Conservation (phyloP, 2,888 invertebrate species). For the Drosophila algonquin region DNA sequence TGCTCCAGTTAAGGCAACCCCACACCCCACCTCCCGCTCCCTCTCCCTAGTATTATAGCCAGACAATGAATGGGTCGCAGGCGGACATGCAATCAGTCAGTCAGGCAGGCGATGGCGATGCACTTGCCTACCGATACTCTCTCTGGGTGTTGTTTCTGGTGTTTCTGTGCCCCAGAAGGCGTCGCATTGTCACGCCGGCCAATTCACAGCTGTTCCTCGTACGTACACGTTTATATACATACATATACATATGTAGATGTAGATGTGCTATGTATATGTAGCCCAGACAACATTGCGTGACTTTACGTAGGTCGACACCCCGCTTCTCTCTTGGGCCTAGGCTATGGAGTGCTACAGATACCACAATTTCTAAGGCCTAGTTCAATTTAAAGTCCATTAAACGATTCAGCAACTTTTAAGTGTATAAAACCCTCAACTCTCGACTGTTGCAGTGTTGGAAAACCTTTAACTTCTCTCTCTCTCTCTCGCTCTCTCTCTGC, state of each 20-base stretch:
- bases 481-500: constrained; percentile 1
- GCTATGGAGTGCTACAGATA: constrained; percentile 9
- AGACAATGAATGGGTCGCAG: constrained; percentile 46
- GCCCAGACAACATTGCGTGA: constrained; percentile 65
- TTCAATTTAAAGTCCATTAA: constrained; percentile 64
- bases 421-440: not conserved
- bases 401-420: constrained; percentile 35
- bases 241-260: not conserved
- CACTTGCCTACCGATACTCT: constrained; percentile 61
- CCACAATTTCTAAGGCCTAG: constrained; percentile 65
- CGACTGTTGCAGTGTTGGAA: too few relatives aligned
- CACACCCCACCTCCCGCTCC: constrained; percentile 14
- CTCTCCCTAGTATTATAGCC: constrained; percentile 19
- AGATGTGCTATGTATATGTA: constrained; percentile 7
- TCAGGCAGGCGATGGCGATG: constrained; percentile 56
- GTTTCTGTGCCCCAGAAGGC: constrained; percentile 51
- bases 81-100: constrained; percentile 76
- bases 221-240: constrained; percentile 5
- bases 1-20: constrained; percentile 70
- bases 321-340: constrained; percentile 20
- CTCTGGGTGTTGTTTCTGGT: constrained; percentile 18
- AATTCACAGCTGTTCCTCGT: constrained; percentile 51
- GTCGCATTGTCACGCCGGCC: constrained; percentile 72
- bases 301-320: constrained; percentile 71
- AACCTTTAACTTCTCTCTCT: constrained; percentile 2